Evolutionary conservation across 2,888 invertebrate genomes (phyloP).

Genomic region (Amiota minor): DNA sequence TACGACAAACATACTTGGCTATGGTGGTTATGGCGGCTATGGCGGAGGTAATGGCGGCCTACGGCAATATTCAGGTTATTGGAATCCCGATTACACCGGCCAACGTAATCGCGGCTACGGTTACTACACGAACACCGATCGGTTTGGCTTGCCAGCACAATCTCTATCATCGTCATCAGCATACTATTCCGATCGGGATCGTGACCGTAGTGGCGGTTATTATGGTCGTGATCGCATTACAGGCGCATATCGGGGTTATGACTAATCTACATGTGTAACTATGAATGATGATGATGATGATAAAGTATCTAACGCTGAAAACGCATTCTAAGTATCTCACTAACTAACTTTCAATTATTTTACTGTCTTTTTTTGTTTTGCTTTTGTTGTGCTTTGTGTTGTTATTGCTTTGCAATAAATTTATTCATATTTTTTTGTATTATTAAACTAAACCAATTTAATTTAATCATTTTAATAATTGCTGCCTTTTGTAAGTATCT

Average conservation of each 20-base stretch:
- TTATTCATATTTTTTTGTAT: too few species aligned
- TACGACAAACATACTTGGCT: conserved; percentile 69
- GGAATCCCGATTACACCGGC: conserved; percentile 76
- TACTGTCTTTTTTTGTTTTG: conserved; percentile 24
- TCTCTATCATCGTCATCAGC: background rate
- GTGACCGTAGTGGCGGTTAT: conserved; percentile 23
- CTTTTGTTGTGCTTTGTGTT: conserved; percentile 36
- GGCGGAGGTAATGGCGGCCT: conserved; percentile 79
- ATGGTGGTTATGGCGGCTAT: conserved; percentile 73
- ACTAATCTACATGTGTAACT: conserved; percentile 42
- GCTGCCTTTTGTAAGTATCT: conserved; percentile 21
- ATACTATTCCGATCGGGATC: conserved; percentile 43
- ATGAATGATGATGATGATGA: background rate
- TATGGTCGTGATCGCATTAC: conserved; percentile 32
- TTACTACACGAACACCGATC: conserved; percentile 74
- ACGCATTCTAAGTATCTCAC: too few species aligned
- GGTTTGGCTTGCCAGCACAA: conserved; percentile 62
- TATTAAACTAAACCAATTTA: conserved; percentile 39
- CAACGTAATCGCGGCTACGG: conserved; percentile 78
- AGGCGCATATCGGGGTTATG: conserved; percentile 57
- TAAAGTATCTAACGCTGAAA: too few species aligned
- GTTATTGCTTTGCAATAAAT: conserved; percentile 37
- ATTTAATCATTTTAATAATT: conserved; percentile 38
- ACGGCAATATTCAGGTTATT: conserved; percentile 77
- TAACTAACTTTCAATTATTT: too few species aligned